phyloP scores from a whole-genome alignment of 2,113 vertebrate genomes.

The Anolis carolinensis region DNA sequence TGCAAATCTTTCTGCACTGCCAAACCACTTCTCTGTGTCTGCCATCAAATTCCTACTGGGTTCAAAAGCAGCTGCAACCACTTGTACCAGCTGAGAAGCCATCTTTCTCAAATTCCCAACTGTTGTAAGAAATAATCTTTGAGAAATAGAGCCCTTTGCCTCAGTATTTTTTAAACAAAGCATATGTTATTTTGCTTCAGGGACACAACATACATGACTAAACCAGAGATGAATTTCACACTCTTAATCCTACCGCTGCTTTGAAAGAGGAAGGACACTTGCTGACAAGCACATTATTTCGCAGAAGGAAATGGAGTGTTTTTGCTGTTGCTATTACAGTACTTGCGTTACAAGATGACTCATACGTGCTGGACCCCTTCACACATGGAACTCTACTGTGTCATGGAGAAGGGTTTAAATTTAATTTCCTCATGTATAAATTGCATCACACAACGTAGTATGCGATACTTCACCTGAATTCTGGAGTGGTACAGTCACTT shows the following conservation, averaged over 20 bases:
- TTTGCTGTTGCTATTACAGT: conserved; percentile 26
- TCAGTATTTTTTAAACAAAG: conserved; percentile 36
- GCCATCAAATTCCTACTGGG: background rate
- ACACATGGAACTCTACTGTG: background rate
- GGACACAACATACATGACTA: conserved; percentile 33
- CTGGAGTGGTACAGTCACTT: background rate
- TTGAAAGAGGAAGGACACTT: background rate
- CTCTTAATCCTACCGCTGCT: conserved; percentile 18
- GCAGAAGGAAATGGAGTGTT: background rate
- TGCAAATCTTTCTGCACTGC: background rate
- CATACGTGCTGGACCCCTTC: background rate
- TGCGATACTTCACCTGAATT: background rate
- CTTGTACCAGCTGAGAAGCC: background rate
- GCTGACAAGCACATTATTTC: conserved; percentile 23
- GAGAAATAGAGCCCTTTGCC: background rate
- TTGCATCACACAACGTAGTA: background rate
- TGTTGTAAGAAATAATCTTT: conserved; percentile 35
- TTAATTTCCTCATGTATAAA: background rate
- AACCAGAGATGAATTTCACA: conserved; percentile 40
- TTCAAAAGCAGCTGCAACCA: background rate
- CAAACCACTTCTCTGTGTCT: background rate
- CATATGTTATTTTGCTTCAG: conserved; percentile 9
- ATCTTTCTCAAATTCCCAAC: conserved; percentile 8
- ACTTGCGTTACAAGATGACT: background rate
- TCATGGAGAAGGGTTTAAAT: background rate